Evolutionary conservation across 2,888 invertebrate species (phyloP), one percentile per base, ranked within the genome.

Genomic region (Dastarcus helophoroides): DNA sequence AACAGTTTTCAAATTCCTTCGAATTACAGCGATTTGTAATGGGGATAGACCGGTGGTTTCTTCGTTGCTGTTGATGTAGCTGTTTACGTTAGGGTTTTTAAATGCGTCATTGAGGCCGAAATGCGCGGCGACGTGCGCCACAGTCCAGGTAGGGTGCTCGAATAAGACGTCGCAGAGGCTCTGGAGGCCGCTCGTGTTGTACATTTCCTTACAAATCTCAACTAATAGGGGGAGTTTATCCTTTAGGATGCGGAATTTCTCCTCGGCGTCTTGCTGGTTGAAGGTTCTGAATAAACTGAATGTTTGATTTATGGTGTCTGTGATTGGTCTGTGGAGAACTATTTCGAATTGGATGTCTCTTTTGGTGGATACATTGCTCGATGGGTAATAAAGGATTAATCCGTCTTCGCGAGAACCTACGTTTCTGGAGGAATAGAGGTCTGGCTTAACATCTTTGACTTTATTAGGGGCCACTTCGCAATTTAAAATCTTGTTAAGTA

Each of bases 111-210:
- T 64, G 3, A 82, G 64, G 5, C 81, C 79, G 43, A 86, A 78
- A 50, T 79, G 68, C 0, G 89, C 86, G 1, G 83, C 78, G 36
- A 93, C 58, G 62, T 94, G 94, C 0, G 88, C 83, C 32, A 85
- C 61, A 1, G 78, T 79, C 91, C 91, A 94, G 0, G 80, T 73
- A 0, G 79, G 80, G 60, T 90, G 77, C 31, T 80, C 75, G 0
- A 72, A 61, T 10, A 89, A 54, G 1, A 69, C 67, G 52, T 88
- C 83, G 50, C 86, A 85, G 2, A 88, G 59, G 48, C 73, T 80
- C 60, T 91, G 90, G 26, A 91, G 64, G 29, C 75, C 76, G 36
- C 69, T 62, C 3, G 76, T 64, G 47, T 72, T 76, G 44, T 74
- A 77, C 65, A 79, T 67, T n/a, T n/a, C n/a, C n/a, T n/a, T n/a